These are phyloP conservation scores for Anarrhichthys ocellatus DNA, from an alignment of 2,113 vertebrate genomes.

Conservation along the genomic window DNA sequence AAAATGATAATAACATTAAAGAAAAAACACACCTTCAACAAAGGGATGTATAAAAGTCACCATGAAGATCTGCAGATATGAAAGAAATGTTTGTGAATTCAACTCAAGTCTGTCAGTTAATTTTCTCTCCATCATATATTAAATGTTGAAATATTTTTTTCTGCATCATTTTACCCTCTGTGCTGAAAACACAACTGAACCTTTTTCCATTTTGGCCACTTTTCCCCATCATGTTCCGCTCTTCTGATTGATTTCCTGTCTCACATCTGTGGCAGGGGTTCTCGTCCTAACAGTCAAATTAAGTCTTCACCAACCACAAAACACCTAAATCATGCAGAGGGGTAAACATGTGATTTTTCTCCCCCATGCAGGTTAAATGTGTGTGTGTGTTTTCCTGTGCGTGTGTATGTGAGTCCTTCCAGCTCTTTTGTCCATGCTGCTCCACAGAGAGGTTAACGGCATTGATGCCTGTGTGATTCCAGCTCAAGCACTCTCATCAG, in stretches of 20 bases:
- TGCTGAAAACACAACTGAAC: background rate
- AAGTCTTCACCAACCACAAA: conserved; percentile 23
- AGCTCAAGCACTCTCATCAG: conserved; percentile 82
- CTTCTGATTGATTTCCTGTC: background rate
- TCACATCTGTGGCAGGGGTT: background rate
- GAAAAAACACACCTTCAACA: background rate
- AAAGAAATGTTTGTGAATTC: no score
- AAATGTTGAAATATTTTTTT: background rate
- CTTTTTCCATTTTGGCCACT: background rate
- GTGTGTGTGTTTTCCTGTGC: background rate
- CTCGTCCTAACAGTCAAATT: background rate
- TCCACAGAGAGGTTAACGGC: conserved; percentile 80
- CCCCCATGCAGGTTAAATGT: background rate
- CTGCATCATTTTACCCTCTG: background rate
- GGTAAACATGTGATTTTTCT: conserved; percentile 27
- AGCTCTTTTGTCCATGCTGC: conserved; percentile 66
- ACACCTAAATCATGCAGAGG: conserved; percentile 8
- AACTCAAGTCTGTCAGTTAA: background rate
- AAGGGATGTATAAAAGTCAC: background rate
- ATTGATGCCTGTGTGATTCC: conserved; percentile 76
- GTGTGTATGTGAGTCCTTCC: background rate
- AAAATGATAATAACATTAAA: background rate
- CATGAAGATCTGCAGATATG: background rate
- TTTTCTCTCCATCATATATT: background rate
- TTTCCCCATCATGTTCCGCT: background rate